Evolutionary conservation across 1,140 invertebrate species (phyloP).

Genomic region (Ceratoteleas bidentatus): DNA sequence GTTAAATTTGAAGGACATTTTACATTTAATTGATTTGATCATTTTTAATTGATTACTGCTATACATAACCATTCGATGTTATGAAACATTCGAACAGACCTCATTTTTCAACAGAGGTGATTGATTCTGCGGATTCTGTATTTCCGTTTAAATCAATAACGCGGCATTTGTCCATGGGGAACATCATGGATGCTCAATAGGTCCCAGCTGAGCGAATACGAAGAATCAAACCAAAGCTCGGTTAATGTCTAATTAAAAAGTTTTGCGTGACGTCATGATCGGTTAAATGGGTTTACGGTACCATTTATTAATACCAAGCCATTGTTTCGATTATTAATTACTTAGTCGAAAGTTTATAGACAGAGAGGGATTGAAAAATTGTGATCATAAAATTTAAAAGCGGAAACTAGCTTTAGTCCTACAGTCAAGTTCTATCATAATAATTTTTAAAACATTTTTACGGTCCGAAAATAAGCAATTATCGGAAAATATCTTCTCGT

Average conservation of each 20-base stretch:
- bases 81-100: too few relatives aligned
- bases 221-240: background rate
- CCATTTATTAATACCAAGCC: background rate
- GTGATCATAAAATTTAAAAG: background rate
- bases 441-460: background rate
- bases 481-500: too few relatives aligned
- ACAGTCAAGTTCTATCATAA: background rate
- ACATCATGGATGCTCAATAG: background rate
- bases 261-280: background rate
- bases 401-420: background rate
- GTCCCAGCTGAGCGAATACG: background rate
- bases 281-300: background rate
- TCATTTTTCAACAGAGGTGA: background rate
- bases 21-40: too few relatives aligned
- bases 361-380: background rate
- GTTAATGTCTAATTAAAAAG: constrained; percentile 1
- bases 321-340: background rate
- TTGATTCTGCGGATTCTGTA: background rate
- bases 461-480: background rate
- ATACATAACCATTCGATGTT: background rate
- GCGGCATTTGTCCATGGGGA: constrained; percentile 1
- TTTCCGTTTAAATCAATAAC: constrained; percentile 7
- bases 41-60: too few relatives aligned
- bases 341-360: background rate
- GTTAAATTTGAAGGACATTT: too few relatives aligned